Conservation (phyloP, 2,113 vertebrate genomes). For the Oncorhynchus kisutch region DNA sequence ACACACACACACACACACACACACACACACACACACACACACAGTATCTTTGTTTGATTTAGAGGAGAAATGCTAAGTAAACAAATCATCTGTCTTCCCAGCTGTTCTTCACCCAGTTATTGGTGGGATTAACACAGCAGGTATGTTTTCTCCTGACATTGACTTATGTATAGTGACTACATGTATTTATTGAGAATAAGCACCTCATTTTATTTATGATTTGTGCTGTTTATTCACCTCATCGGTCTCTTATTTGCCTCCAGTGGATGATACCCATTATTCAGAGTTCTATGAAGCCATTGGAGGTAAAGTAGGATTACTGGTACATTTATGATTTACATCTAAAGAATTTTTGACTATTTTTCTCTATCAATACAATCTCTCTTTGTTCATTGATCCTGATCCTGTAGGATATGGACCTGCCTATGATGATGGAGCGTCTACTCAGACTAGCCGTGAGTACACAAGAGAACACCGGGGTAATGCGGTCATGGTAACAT, state of each 20-base stretch:
- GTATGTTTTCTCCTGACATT: conserved; percentile 52
- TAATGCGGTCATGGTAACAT: neutral
- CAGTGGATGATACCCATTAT: conserved; percentile 94
- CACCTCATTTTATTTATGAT: neutral
- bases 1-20: no score
- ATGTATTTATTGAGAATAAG: neutral
- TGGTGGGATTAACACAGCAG: conserved; percentile 89
- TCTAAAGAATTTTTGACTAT: neutral
- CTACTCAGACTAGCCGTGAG: conserved; percentile 89
- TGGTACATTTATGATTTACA: neutral
- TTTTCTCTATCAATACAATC: neutral
- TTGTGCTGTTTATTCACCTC: neutral
- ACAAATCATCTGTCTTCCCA: conserved; percentile 46
- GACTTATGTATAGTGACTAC: neutral
- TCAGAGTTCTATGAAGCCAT: conserved; percentile 91
- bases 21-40: no score
- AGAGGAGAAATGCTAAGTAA: no score
- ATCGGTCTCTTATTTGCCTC: neutral
- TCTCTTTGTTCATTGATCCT: conserved; percentile 1
- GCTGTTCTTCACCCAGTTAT: conserved; percentile 86
- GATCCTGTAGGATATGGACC: conserved; percentile 84
- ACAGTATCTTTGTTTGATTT: no score
- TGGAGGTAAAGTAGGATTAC: conserved; percentile 74
- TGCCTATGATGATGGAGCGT: conserved; percentile 85
- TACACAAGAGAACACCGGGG: conserved; percentile 20